These are phyloP conservation scores for Dryoscopus gambensis DNA, from an alignment of 2,113 vertebrate species.

Conservation along the genomic window DNA sequence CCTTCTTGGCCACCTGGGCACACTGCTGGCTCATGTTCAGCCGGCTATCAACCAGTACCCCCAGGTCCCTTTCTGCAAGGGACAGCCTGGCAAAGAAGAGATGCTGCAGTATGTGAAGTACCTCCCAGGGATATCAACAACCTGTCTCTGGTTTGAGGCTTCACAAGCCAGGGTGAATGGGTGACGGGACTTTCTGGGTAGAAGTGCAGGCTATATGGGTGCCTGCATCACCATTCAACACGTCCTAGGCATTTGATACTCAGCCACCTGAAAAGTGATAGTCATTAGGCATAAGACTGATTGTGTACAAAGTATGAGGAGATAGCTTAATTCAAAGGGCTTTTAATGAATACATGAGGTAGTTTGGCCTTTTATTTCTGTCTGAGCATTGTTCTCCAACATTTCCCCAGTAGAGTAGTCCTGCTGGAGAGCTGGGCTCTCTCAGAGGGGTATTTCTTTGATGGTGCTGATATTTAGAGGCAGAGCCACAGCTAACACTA, in stretches of 20 bases:
- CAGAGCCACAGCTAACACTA: not conserved
- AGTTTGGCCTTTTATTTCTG: not conserved
- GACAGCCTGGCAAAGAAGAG: not conserved
- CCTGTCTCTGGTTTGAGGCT: not conserved
- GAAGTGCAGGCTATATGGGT: not conserved
- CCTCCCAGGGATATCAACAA: not conserved
- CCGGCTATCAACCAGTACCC: too few relatives aligned
- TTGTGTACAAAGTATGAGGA: not conserved
- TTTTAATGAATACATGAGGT: not conserved
- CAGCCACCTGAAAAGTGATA: not conserved
- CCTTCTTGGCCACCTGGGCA: too few relatives aligned
- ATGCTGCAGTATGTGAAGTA: not conserved
- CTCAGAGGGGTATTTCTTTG: not conserved
- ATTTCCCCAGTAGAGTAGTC: not conserved
- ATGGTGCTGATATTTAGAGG: not conserved
- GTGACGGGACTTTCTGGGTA: not conserved
- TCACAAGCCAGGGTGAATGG: not conserved
- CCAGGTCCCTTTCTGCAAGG: too few relatives aligned
- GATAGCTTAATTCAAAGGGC: not conserved
- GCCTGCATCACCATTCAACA: not conserved
- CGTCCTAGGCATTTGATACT: not conserved
- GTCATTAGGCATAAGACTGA: not conserved
- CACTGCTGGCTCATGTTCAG: too few relatives aligned
- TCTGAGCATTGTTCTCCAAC: not conserved
- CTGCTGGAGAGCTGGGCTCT: not conserved